Percentiles rank a stretch among this genome's conserved stretches.
Evolutionary conservation across 64 coral and sea anemone species (phyloP).

Genomic region (Actinia equina): DNA sequence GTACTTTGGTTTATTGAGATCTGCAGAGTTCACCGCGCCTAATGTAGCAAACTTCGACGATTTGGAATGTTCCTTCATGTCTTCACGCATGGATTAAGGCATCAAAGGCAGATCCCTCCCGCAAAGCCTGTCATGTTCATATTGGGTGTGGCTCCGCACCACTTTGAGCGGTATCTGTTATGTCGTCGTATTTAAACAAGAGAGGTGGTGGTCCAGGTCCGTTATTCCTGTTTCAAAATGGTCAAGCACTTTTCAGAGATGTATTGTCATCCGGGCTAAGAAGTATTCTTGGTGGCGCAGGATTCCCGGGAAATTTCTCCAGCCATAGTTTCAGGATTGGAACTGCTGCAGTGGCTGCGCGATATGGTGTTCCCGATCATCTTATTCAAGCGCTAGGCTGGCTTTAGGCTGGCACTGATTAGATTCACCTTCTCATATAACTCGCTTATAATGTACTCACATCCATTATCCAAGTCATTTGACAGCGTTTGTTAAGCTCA

Average conservation of each 20-base stretch:
- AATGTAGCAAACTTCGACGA: neutral
- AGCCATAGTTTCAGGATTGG: neutral
- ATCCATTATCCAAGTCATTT: no score
- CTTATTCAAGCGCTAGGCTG: no score
- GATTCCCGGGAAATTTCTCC: neutral
- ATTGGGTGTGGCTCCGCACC: neutral
- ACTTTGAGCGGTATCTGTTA: neutral
- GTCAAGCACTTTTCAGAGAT: neutral
- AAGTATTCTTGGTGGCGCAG: neutral
- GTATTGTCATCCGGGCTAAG: neutral
- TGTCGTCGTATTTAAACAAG: neutral
- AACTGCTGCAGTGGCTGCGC: neutral
- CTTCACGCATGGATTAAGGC: neutral
- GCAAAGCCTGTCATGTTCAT: neutral
- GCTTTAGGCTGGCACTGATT: no score
- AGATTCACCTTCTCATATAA: no score
- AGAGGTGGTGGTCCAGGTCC: neutral
- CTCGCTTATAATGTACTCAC: no score
- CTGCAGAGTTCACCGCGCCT: slow-evolving; percentile 2
- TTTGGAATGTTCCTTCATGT: neutral
- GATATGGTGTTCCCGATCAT: no score
- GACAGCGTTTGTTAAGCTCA: no score
- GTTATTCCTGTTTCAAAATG: neutral
- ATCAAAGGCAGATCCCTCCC: neutral
- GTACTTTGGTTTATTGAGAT: slow-evolving; percentile 17